Conservation (phyloP, 1,140 invertebrate species). For the Drosophila sechellia region DNA sequence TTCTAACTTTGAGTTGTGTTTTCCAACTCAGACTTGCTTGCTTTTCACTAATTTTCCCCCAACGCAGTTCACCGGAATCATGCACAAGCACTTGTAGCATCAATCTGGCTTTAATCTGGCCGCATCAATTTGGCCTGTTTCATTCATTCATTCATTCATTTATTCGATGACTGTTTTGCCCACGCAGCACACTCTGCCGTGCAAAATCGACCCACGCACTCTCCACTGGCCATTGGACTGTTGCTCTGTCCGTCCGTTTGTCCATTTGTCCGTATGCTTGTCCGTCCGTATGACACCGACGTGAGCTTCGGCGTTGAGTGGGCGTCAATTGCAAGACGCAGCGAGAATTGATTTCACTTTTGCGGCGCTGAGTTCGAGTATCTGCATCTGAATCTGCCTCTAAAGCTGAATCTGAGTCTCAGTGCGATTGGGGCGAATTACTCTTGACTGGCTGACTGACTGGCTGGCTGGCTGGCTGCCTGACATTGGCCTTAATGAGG, state of each 20-base stretch:
- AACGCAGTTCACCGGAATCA: background rate
- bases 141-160: slow-evolving; percentile 22
- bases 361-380: slow-evolving; percentile 39
- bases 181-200: slow-evolving; percentile 31
- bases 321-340: slow-evolving; percentile 71
- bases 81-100: slow-evolving; percentile 12
- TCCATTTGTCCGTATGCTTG: background rate
- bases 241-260: background rate
- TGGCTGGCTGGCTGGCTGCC: slow-evolving; percentile 36
- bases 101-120: slow-evolving; percentile 8
- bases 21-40: background rate
- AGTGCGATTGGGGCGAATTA: slow-evolving; percentile 28
- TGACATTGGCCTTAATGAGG: slow-evolving; percentile 81
- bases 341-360: slow-evolving; percentile 75
- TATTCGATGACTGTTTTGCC: slow-evolving; percentile 38
- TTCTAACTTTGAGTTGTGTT: too few species aligned
- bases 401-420: slow-evolving; percentile 1
- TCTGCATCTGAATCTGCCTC: slow-evolving; percentile 12
- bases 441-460: slow-evolving; percentile 59
- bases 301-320: slow-evolving; percentile 12
- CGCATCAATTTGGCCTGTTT: slow-evolving; percentile 5
- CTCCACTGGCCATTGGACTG: slow-evolving; percentile 14
- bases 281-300: slow-evolving; percentile 15
- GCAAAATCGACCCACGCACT: slow-evolving; percentile 35
- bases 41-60: background rate